Evolutionary conservation across 2,113 vertebrate species (phyloP), one percentile per base, ranked within the genome.

Genomic region (Calidris pugnax): DNA sequence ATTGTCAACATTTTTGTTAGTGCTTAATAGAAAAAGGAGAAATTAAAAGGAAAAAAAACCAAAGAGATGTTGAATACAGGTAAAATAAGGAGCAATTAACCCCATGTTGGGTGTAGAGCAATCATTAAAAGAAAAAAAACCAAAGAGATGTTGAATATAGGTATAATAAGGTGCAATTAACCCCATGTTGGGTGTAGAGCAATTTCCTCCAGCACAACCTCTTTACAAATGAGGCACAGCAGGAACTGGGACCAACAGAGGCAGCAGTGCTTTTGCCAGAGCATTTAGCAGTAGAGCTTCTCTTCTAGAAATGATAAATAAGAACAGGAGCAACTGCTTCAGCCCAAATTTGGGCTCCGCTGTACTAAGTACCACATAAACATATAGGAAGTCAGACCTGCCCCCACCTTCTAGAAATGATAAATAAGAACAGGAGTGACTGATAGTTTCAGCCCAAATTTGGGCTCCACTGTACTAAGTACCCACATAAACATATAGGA

Each of bases 31-130:
- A 79, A 75, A 89, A 95, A 59, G 14, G n/a, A 81, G 26, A 85
- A 82, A 75, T 71, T 55, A 67, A 66, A 74, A 85, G 81, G 8
- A 73, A 89, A 47, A 47, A 84, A 75, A 5, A 69, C 5, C 22
- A 74, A 59, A 35, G 35, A 71, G 2, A 50, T 66, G 37, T 72
- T 90, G 66, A 78, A 75, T 77, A 82, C 81, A 35, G 12, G 9
- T 41, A 47, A 78, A 78, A 87, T 75, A 92, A 87, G 69, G n/a
- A 72, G 56, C 62, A 95, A 85, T 87, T 93, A 88, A 90, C 48
- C 88, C 43, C 53, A 55, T 33, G 64, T 63, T 63, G 62, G n/a
- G 26, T 72, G 43, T 53, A 72, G 50, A 83, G 28, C 57, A 72
- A 90, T 79, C n/a, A n/a, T n/a, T 55, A 67, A 66, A 74, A 85